Percentiles rank a stretch among this genome's conserved stretches.
Conservation (phyloP, 2,113 vertebrate genomes). For the Camelus bactrianus region DNA sequence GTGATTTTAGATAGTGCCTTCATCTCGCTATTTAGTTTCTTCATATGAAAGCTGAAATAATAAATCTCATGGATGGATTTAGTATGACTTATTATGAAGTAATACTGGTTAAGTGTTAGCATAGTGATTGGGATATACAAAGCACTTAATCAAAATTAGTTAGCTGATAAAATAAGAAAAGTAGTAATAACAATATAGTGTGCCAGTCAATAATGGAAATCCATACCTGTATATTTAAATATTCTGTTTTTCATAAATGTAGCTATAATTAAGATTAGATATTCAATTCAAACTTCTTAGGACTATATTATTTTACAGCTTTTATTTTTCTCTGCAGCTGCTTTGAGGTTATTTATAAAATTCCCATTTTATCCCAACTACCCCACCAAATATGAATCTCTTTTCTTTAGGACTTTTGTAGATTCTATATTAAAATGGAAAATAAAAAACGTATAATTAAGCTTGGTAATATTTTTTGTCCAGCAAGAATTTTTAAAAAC, state of each 20-base stretch:
- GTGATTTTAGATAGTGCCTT: neutral
- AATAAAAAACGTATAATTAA: neutral
- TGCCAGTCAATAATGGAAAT: neutral
- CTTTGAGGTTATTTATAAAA: slow-evolving; percentile 13
- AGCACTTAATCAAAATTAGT: neutral
- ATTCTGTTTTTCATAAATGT: neutral
- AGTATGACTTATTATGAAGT: neutral
- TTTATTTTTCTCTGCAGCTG: neutral
- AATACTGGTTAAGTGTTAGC: neutral
- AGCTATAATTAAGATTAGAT: neutral
- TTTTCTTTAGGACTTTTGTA: neutral
- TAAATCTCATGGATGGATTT: neutral
- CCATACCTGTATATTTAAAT: neutral
- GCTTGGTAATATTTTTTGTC: neutral
- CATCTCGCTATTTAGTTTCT: neutral
- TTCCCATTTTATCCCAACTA: neutral
- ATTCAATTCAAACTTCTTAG: neutral
- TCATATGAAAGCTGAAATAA: neutral
- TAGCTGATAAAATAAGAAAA: neutral
- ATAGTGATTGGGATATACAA: neutral
- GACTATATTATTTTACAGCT: neutral
- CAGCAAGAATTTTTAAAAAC: neutral
- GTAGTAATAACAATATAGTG: neutral
- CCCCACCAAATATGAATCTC: neutral
- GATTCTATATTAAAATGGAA: neutral